These are phyloP conservation scores for Struthidea cinerea DNA, from an alignment of 2,113 vertebrate genomes.

Conservation along the genomic window DNA sequence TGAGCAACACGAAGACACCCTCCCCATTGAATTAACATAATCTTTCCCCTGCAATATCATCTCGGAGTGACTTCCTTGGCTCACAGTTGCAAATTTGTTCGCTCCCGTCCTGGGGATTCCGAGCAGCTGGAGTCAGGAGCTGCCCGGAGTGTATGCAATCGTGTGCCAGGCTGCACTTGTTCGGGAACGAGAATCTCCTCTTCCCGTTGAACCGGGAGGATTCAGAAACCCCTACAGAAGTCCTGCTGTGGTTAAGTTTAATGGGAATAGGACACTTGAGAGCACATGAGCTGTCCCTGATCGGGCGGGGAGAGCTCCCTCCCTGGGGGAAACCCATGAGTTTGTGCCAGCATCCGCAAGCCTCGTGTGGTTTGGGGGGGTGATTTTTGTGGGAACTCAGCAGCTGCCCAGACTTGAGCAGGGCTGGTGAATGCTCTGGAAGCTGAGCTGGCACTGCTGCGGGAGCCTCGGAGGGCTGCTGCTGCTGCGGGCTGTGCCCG, in stretches of 20 bases:
- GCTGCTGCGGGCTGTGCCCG: not conserved
- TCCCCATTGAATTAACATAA: not conserved
- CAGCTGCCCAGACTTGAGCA: not conserved
- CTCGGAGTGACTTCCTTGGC: not conserved
- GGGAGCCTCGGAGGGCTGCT: not conserved
- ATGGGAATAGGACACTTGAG: not conserved
- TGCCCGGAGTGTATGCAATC: not conserved
- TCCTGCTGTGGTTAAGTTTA: not conserved
- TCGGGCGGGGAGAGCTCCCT: not conserved
- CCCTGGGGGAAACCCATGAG: accelerated
- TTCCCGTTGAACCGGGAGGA: not conserved
- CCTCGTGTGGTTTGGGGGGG: no score
- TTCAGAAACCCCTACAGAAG: not conserved
- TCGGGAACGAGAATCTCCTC: not conserved
- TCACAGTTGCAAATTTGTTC: not conserved
- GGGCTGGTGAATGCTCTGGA: not conserved
- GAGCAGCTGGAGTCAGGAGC: not conserved
- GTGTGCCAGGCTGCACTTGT: not conserved
- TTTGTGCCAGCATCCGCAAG: not conserved
- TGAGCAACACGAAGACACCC: not conserved
- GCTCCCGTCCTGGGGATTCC: not conserved
- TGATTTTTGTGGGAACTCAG: not conserved
- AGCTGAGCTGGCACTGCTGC: not conserved
- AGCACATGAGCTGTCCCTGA: not conserved
- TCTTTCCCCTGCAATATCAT: not conserved